Evolutionary conservation across 2,888 invertebrate species (phyloP).

Genomic region (Aspidiotus rigidus): DNA sequence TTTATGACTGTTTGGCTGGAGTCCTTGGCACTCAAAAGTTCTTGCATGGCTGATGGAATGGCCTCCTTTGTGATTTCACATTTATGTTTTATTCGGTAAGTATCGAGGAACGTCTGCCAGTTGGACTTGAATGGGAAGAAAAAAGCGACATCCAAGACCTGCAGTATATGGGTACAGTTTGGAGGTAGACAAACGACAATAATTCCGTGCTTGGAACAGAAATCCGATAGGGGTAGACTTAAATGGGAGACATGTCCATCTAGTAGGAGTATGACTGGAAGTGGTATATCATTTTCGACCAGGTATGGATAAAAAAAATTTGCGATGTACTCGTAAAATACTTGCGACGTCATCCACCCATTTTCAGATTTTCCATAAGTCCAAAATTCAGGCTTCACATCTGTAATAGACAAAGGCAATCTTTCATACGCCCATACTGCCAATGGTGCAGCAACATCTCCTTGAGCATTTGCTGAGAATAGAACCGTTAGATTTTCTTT

Average conservation of each 20-base stretch:
- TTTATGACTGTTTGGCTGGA: neutral
- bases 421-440: slow-evolving; percentile 3
- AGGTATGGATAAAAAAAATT: neutral
- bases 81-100: neutral
- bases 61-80: neutral
- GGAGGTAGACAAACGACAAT: neutral
- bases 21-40: neutral
- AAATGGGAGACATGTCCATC: neutral
- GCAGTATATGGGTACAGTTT: neutral
- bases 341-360: neutral
- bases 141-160: slow-evolving; percentile 2
- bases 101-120: neutral
- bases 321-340: neutral
- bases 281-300: neutral
- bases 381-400: neutral
- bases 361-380: neutral
- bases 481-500: slow-evolving; percentile 6
- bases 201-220: neutral
- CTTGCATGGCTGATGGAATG: neutral
- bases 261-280: neutral
- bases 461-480: slow-evolving; percentile 1
- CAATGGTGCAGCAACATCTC: slow-evolving; percentile 3
- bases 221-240: neutral
- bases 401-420: too few species aligned
- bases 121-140: neutral